Evolutionary conservation across 1,140 invertebrate genomes (phyloP).

Genomic region (Eueides isabella): DNA sequence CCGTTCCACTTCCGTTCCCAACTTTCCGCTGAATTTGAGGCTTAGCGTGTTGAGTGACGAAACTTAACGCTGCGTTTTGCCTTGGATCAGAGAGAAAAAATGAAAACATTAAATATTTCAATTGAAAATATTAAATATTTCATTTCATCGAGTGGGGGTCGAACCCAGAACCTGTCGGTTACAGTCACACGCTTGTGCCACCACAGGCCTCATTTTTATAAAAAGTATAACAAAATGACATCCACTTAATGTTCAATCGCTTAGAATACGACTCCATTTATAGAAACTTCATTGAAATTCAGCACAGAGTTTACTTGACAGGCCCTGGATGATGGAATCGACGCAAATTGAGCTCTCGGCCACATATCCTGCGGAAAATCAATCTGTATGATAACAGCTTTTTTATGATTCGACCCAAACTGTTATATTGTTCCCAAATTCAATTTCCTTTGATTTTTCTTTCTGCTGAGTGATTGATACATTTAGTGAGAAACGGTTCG

Average conservation of each 20-base stretch:
- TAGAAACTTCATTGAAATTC: conserved; percentile 54
- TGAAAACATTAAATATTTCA: too few relatives aligned
- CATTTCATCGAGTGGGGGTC: too few relatives aligned
- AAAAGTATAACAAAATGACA: not conserved
- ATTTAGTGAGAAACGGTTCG: not conserved
- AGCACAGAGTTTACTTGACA: conserved; percentile 34
- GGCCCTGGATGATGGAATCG: conserved; percentile 66
- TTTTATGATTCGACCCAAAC: conserved; percentile 40
- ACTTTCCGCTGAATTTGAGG: too few relatives aligned
- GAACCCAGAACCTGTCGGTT: too few relatives aligned
- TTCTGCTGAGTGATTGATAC: conserved; percentile 24
- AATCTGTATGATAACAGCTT: conserved; percentile 62
- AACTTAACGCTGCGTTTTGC: too few relatives aligned
- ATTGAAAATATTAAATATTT: too few relatives aligned
- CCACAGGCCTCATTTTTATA: too few relatives aligned
- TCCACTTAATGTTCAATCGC: conserved; percentile 17
- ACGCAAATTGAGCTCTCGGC: conserved; percentile 60
- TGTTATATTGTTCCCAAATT: conserved; percentile 34
- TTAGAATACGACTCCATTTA: conserved; percentile 19
- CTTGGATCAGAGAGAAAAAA: too few relatives aligned
- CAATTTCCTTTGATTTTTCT: conserved; percentile 29
- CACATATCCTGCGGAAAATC: conserved; percentile 59
- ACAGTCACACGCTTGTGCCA: too few relatives aligned
- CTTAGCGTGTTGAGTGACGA: too few relatives aligned
- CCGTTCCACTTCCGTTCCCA: too few relatives aligned